phyloP scores from a whole-genome alignment of 2,888 invertebrate species.

The Empis stercorea region DNA sequence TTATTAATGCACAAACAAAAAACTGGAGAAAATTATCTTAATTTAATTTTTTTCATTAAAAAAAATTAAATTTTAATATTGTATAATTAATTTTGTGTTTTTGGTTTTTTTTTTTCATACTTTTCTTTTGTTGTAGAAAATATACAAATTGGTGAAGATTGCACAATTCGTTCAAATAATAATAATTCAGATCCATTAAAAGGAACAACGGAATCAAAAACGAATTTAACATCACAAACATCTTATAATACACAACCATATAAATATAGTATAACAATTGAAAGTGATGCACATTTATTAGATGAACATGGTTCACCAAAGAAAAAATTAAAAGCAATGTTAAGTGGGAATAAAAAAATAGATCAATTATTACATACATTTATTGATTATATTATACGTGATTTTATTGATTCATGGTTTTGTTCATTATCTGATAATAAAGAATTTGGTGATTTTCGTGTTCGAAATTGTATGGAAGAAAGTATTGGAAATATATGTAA shows the following conservation, averaged over 20 bases:
- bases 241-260: not conserved
- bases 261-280: slow-evolving; percentile 7
- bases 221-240: slow-evolving; percentile 23
- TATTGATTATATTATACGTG: slow-evolving; percentile 15
- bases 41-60: no score
- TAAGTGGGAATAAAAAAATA: slow-evolving; percentile 16
- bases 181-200: not conserved
- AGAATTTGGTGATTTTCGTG: slow-evolving; percentile 16
- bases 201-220: slow-evolving; percentile 18
- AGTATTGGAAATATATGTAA: slow-evolving; percentile 14
- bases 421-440: slow-evolving; percentile 15
- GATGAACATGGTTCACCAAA: slow-evolving; percentile 30
- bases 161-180: not conserved
- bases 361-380: slow-evolving; percentile 16
- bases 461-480: slow-evolving; percentile 16
- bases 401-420: slow-evolving; percentile 18
- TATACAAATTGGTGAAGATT: slow-evolving; percentile 9
- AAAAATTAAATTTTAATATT: no score
- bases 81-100: no score
- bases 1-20: no score
- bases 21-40: no score
- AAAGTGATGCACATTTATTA: slow-evolving; percentile 24
- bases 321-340: slow-evolving; percentile 17
- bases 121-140: slow-evolving; percentile 3
- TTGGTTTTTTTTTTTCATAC: no score